Conservation (phyloP, 64 coral and sea anemone genomes). For the Dendronephthya gigantea region DNA sequence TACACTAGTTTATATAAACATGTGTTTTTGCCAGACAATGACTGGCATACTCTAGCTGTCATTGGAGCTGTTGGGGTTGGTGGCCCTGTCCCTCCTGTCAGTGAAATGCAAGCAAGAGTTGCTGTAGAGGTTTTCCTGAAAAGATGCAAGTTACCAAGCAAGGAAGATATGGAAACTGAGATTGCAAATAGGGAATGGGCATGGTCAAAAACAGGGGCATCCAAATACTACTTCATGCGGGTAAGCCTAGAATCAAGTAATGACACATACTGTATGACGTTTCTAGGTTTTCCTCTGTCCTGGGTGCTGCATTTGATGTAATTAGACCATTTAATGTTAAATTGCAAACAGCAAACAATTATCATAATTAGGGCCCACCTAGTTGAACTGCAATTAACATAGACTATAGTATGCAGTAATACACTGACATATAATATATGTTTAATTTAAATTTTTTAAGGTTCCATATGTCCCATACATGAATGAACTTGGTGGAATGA, state of each 20-base stretch:
- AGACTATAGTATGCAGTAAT: too few species aligned
- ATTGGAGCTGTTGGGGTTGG: conserved; percentile 36
- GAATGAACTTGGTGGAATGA: conserved; percentile 42
- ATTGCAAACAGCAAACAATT: too few species aligned
- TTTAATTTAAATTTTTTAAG: too few species aligned
- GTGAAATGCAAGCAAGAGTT: conserved; percentile 50
- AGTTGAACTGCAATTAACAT: too few species aligned
- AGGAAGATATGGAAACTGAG: conserved; percentile 40
- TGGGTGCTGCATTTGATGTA: too few species aligned
- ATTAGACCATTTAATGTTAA: too few species aligned
- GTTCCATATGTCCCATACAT: conserved; percentile 27
- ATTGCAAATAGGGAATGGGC: conserved; percentile 14
- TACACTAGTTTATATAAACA: conserved; percentile 47
- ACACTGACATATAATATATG: too few species aligned
- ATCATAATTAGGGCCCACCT: too few species aligned
- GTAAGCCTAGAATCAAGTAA: not conserved
- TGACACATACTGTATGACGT: too few species aligned
- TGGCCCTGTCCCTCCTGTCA: conserved; percentile 22
- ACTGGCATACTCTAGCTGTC: conserved; percentile 40
- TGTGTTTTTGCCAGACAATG: conserved; percentile 35
- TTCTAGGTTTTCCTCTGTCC: too few species aligned
- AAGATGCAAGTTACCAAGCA: conserved; percentile 23
- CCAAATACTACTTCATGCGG: not conserved
- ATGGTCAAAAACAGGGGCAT: not conserved
- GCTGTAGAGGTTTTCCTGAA: conserved; percentile 49